phyloP scores from a whole-genome alignment of 1,140 invertebrate genomes.

The Drosophila baimaii region DNA sequence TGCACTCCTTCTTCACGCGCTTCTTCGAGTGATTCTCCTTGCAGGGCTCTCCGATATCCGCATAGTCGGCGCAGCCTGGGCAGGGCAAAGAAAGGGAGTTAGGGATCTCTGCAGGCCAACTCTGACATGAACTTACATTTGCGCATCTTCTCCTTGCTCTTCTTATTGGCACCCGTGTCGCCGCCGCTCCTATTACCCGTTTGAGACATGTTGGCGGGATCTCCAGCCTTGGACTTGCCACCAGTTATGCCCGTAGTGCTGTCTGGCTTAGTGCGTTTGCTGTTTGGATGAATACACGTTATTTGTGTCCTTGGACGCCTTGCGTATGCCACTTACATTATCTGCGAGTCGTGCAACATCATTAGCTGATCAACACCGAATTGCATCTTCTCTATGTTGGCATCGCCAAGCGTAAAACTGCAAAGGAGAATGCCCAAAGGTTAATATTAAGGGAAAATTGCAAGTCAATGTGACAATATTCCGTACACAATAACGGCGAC shows the following conservation, averaged over 20 bases:
- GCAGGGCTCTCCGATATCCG: slow-evolving; percentile 78
- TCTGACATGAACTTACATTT: slow-evolving; percentile 66
- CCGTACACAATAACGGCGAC: not conserved
- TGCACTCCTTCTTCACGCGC: slow-evolving; percentile 81
- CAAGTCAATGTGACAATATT: not conserved
- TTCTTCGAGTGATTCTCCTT: slow-evolving; percentile 83
- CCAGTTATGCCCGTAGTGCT: slow-evolving; percentile 53
- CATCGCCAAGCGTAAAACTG: slow-evolving; percentile 72
- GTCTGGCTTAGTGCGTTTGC: slow-evolving; percentile 73
- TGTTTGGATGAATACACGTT: not conserved
- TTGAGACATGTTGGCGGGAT: slow-evolving; percentile 35
- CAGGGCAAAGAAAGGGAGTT: not conserved
- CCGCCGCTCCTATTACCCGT: slow-evolving; percentile 26
- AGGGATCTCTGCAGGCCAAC: not conserved
- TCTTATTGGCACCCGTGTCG: slow-evolving; percentile 60
- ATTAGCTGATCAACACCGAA: slow-evolving; percentile 79
- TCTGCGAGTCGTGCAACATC: slow-evolving; percentile 73
- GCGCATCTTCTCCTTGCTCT: slow-evolving; percentile 79
- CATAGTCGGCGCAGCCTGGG: slow-evolving; percentile 79
- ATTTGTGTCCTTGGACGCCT: no score
- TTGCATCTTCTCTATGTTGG: slow-evolving; percentile 78
- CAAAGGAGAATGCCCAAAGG: slow-evolving; percentile 7
- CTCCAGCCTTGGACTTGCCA: slow-evolving; percentile 54
- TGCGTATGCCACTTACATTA: slow-evolving; percentile 57
- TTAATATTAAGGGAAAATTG: not conserved